Percentiles rank a stretch among this genome's conserved stretches.
These are phyloP conservation scores for Rhagologus leucostigma DNA, from an alignment of 2,113 vertebrate genomes.

Conservation along the genomic window DNA sequence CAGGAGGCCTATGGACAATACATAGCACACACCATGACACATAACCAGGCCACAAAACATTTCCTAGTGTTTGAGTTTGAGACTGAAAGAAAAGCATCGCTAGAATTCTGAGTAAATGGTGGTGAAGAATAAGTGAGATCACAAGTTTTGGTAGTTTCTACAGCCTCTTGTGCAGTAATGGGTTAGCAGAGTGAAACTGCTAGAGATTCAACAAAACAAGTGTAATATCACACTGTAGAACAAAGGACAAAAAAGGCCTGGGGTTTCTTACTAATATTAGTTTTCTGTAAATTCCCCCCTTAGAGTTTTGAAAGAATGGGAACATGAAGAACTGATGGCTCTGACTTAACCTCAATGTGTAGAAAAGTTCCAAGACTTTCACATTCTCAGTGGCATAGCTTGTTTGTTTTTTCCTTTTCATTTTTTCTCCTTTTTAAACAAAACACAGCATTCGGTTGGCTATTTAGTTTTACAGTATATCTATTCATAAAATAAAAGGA, in stretches of 20 bases:
- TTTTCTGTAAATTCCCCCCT: background rate
- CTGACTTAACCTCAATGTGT: background rate
- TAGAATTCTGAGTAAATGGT: background rate
- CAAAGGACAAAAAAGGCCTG: background rate
- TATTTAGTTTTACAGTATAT: background rate
- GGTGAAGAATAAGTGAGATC: background rate
- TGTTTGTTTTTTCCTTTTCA: background rate
- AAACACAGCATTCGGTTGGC: background rate
- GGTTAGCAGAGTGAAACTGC: background rate
- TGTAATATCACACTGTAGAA: background rate
- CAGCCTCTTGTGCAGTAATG: background rate
- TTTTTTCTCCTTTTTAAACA: background rate
- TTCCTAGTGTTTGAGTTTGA: background rate
- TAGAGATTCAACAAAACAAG: background rate
- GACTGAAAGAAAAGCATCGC: background rate
- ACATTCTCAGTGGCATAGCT: background rate
- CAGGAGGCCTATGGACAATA: background rate
- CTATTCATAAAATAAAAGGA: background rate
- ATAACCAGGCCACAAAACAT: background rate
- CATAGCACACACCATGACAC: rapidly evolving
- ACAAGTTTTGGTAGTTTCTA: background rate
- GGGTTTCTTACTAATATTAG: background rate
- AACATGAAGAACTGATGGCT: background rate
- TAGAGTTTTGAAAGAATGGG: background rate
- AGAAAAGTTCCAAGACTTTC: background rate